These are phyloP conservation scores for Imbricaverruca yamaguchii DNA, from an alignment of 2,888 invertebrate species.

Conservation along the genomic window DNA sequence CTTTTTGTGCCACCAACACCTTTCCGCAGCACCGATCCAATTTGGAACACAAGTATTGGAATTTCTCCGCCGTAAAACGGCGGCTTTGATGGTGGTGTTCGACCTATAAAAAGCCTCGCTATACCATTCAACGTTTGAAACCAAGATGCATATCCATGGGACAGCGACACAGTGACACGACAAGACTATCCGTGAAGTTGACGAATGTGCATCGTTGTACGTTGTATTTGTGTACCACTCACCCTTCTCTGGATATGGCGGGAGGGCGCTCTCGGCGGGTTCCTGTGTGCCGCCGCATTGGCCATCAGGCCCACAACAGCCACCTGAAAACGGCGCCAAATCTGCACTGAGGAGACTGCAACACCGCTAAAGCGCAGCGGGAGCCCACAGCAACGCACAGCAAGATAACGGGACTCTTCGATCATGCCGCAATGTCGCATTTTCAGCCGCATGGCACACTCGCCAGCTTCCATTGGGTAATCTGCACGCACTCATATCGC, in stretches of 20 bases:
- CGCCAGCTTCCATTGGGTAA: too few relatives aligned
- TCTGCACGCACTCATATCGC: too few relatives aligned
- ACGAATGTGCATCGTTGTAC: too few relatives aligned
- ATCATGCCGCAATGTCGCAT: too few relatives aligned
- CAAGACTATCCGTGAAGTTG: conserved; percentile 83
- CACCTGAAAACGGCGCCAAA: conserved; percentile 46
- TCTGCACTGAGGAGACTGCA: conserved; percentile 69
- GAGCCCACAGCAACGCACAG: conserved; percentile 54
- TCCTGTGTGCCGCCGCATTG: conserved; percentile 75
- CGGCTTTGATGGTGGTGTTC: too few relatives aligned
- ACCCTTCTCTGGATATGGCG: conserved; percentile 81
- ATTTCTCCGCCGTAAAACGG: too few relatives aligned
- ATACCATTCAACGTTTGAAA: not conserved
- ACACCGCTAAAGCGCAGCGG: conserved; percentile 33
- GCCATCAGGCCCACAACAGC: conserved; percentile 72
- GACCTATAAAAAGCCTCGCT: too few relatives aligned
- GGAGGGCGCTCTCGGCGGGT: conserved; percentile 72
- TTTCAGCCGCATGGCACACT: too few relatives aligned
- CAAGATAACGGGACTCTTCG: conserved; percentile 57
- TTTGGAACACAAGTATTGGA: too few relatives aligned
- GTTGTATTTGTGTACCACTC: conserved; percentile 69
- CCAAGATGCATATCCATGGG: not conserved
- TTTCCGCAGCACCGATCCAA: too few relatives aligned
- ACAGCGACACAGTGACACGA: conserved; percentile 74
- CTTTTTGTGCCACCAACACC: too few relatives aligned